Conservation (phyloP, 2,888 invertebrate species). For the Ptychoptera albimana region DNA sequence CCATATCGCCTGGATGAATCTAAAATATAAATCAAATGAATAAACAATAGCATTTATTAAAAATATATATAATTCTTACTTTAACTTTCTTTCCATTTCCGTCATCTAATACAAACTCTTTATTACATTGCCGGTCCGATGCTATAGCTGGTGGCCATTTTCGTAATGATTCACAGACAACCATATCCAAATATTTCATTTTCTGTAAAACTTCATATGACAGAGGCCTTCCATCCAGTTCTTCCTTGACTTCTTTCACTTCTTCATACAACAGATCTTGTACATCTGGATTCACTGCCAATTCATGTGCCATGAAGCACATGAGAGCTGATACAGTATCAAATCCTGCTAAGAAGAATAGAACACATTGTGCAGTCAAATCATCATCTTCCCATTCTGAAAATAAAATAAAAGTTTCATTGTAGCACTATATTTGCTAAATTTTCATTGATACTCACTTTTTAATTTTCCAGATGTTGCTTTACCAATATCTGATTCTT, state of each 20-base stretch:
- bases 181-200: conserved; percentile 42
- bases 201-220: conserved; percentile 37
- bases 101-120: conserved; percentile 30
- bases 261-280: conserved; percentile 38
- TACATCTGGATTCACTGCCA: conserved; percentile 39
- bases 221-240: conserved; percentile 30
- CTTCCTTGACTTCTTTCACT: conserved; percentile 32
- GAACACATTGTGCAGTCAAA: conserved; percentile 38
- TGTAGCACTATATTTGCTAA: no score
- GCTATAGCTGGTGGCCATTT: conserved; percentile 34
- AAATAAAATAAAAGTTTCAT: no score
- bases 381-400: conserved; percentile 32
- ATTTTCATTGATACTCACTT: no score
- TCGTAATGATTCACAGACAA: conserved; percentile 35
- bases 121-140: conserved; percentile 35
- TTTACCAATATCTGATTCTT: conserved; percentile 13
- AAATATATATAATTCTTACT: conserved; percentile 10
- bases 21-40: not conserved
- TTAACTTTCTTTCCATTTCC: conserved; percentile 17
- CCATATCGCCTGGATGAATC: not conserved
- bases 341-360: conserved; percentile 41
- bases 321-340: conserved; percentile 31
- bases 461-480: no score
- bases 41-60: no score
- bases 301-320: conserved; percentile 37